phyloP scores from a whole-genome alignment of 2,113 vertebrate species.

The Hyperopisus bebe region DNA sequence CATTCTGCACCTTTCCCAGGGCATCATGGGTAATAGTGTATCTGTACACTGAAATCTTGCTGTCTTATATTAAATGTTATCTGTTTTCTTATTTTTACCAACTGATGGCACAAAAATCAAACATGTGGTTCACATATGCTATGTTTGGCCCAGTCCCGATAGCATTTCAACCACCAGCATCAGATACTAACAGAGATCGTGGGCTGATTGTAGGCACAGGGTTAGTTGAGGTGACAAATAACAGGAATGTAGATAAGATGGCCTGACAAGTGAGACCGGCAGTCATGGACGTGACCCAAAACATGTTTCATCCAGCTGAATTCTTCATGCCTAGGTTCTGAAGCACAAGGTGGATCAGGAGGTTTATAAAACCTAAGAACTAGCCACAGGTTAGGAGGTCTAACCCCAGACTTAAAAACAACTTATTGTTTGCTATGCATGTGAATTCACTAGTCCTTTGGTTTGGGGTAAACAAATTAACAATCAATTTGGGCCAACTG shows the following conservation, averaged over 20 bases:
- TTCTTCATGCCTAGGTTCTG: background rate
- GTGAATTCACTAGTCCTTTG: background rate
- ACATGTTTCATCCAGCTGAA: background rate
- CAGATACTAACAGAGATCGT: background rate
- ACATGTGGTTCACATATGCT: too few relatives aligned
- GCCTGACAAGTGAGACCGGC: background rate
- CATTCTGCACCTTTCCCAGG: background rate
- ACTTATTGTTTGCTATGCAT: background rate
- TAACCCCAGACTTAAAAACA: background rate
- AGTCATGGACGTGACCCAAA: background rate
- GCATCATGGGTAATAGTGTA: background rate
- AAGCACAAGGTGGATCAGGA: background rate
- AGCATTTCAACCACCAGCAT: too few relatives aligned
- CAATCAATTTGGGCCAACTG: background rate
- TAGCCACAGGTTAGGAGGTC: background rate
- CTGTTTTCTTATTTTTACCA: background rate
- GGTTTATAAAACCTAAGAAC: background rate
- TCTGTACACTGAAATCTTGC: background rate
- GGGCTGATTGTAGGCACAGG: background rate
- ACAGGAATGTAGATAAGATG: background rate
- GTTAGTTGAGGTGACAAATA: background rate
- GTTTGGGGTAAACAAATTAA: background rate
- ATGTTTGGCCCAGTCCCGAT: too few relatives aligned
- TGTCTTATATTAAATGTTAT: background rate
- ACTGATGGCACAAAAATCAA: background rate